Evolutionary conservation across 2,113 vertebrate genomes (phyloP), one percentile per base, ranked within the genome.

Genomic region (Excalfactoria chinensis): DNA sequence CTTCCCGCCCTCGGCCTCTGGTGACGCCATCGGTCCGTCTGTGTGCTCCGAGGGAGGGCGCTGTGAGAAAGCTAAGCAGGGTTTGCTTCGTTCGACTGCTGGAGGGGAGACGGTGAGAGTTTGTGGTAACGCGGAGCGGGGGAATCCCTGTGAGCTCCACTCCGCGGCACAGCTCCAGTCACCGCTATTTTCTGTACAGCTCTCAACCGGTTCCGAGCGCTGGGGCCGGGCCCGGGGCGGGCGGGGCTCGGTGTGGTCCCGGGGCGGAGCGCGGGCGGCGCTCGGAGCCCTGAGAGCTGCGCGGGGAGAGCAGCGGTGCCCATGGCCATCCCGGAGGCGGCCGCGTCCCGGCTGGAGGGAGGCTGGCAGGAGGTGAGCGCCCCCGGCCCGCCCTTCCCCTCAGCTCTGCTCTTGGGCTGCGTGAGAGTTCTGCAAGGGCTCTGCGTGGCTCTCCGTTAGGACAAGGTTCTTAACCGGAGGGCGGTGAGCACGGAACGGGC

Each of bases 341-440:
- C 88, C 76, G 80, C 49, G 56, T 56, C 73, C 16, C 81, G 72
- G 73, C 43, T 91, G 82, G 93, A 94, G 59, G 88, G 30, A 74
- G 88, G 53, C 49, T 95, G 91, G 93, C 79, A 91, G 74, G 93
- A 91, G 95, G 95, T 88, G 91, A 96, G 95, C 53, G 13, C 17
- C 28, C 53, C 16, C 4, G 30, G 28, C 7, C 25, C 26, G 51
- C 30, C 53, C 30, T 55, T 30, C 30, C 18, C 30, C 28, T 28
- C 26, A 9, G 51, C 26, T 28, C 8, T 51, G 13, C 49, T 11
- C 16, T 16, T 11, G 53, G 17, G 53, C 17, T 56, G 53, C 53
- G 28, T 30, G 53, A 28, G 49, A 15, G 49, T 7, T 51, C 23
- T 15, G 13, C 49, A 28, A 19, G 49, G 49, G 49, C 23, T 51